Conservation (phyloP, 2,113 vertebrate genomes). For the Protobothrops flavoviridis region DNA sequence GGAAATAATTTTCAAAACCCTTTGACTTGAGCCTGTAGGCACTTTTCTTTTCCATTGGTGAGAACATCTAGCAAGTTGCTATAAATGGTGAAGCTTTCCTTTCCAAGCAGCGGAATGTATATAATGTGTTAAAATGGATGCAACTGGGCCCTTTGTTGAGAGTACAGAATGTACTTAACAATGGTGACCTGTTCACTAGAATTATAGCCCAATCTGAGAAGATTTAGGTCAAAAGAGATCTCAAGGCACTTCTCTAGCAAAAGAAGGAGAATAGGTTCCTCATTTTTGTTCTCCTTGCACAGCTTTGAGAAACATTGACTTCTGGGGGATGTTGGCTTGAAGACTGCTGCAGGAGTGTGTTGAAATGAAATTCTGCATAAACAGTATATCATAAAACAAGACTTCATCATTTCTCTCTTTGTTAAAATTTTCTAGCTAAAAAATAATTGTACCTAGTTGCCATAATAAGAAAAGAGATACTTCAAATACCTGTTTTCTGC, state of each 20-base stretch:
- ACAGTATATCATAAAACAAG: background rate
- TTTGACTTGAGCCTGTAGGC: background rate
- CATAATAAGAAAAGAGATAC: background rate
- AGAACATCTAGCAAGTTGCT: background rate
- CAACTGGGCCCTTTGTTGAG: background rate
- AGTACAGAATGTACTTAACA: background rate
- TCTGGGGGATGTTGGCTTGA: background rate
- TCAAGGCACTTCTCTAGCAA: background rate
- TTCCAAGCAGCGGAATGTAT: background rate
- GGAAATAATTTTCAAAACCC: conserved; percentile 9
- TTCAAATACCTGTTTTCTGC: background rate
- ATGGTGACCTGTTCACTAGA: fast-evolving
- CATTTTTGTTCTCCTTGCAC: fast-evolving
- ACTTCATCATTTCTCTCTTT: background rate
- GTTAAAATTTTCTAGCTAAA: background rate
- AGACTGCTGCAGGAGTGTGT: background rate
- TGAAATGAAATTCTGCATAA: background rate
- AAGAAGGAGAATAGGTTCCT: background rate
- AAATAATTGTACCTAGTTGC: background rate
- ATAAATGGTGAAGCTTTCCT: background rate
- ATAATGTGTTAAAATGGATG: conserved; percentile 2
- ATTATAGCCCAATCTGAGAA: background rate
- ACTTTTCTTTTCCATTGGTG: background rate
- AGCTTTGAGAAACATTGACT: background rate
- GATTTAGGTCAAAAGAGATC: conserved; percentile 1